Base-by-base conservation (phyloP, 2,888 invertebrate species). In the Blastobasis adustella region DNA sequence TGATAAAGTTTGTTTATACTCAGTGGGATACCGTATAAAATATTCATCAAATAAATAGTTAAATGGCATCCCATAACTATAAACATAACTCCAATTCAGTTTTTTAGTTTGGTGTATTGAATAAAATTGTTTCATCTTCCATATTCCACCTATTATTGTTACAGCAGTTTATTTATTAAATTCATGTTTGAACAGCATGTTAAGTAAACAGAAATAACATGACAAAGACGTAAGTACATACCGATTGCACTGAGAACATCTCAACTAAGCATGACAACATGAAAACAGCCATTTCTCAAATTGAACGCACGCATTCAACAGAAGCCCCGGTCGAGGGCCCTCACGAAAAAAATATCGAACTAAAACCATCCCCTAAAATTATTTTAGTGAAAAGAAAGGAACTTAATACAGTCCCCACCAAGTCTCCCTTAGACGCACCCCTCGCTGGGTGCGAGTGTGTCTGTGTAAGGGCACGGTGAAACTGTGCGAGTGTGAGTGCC, bases 381-480 rank as follows among this genome's bases (percentile, higher is more conserved):
- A 88, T 88, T 87, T 87, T 87, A 88, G 87, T 86, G 87, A 84
- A 88, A 88, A 87, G 87, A 88, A 88, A 85, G 86, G 83, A 87
- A 87, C 87, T 87, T 88, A 87, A 88, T 88, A 88, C 87, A 87
- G 80, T 82, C 86, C 87, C 87, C 85, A 82, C 84, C 78, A 72
- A 69, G 70, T 77, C 79, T 71, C 79, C 77, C 73, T 65, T 58
- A 60, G 79, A 72, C 84, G 82, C 86, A 82, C 85, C 86, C 85
- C 82, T 79, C 55, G 51, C 52, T 55, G 49, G 46, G 57, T 53
- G 58, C 49, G 54, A 59, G 54, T 63, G 71, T 66, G 72, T 71
- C 63, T 67, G 58, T 60, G 65, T 63, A 58, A 62, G 60, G 52
- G 59, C 59, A 59, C 59, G 56, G 50, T 52, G 55, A n/a, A 42